A percentile compares a stretch with the other conserved stretches of the same genome.
Evolutionary conservation across 2,797 vertebrate genomes (phyloP).

Genomic region (Tiaroga cobitis): DNA sequence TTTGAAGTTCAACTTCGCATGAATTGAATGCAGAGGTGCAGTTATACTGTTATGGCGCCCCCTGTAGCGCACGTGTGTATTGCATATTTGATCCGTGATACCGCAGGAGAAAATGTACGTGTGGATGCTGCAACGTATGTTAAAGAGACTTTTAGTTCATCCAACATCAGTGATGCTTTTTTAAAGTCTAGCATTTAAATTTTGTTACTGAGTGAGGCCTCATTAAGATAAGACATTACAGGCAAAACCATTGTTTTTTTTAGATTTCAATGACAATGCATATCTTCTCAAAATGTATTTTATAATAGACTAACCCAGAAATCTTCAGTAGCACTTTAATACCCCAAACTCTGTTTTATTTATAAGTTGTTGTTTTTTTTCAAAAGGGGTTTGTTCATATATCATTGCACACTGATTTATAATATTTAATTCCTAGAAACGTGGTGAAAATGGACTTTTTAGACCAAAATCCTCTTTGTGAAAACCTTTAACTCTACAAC

Average conservation of each 20-base stretch:
- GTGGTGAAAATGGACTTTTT: neutral
- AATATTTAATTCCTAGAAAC: neutral
- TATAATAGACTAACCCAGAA: neutral
- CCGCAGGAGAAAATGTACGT: slow-evolving; percentile 16
- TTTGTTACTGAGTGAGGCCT: neutral
- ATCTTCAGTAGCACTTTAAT: neutral
- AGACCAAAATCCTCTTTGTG: neutral
- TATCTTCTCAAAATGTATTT: neutral
- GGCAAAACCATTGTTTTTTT: neutral
- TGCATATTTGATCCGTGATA: neutral
- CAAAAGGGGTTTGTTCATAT: neutral
- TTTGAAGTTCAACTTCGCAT: neutral
- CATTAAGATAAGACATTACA: neutral
- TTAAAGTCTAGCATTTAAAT: neutral
- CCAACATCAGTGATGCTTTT: neutral
- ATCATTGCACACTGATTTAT: neutral
- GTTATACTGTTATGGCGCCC: slow-evolving; percentile 6
- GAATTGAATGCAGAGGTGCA: neutral
- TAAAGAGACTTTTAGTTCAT: neutral
- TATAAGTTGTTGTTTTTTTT: neutral
- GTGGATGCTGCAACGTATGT: neutral
- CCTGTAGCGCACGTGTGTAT: neutral
- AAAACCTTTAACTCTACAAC: neutral
- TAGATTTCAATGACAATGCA: neutral
- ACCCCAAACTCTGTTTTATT: neutral